A percentile compares a stretch with the other conserved stretches of the same genome.
Conservation (phyloP, 2,113 vertebrate genomes). For the Archilochus colubris region DNA sequence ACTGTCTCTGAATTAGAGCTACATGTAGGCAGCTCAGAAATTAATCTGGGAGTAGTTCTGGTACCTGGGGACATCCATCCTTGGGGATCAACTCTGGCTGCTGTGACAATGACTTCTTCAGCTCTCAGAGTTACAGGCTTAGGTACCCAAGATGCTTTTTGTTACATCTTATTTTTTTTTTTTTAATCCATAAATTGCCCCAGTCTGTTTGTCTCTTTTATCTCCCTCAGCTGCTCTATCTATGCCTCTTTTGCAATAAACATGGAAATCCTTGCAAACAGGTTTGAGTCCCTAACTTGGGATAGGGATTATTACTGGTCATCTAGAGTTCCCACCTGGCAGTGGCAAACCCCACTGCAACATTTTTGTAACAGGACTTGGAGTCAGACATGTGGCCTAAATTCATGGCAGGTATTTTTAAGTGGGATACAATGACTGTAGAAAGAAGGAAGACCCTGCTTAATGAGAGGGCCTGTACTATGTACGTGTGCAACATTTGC, state of each 20-base stretch:
- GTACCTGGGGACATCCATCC: neutral
- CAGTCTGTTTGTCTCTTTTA: neutral
- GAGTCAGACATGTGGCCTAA: neutral
- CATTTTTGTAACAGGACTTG: neutral
- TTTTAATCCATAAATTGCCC: neutral
- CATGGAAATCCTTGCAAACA: neutral
- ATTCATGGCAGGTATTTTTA: neutral
- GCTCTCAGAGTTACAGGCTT: neutral
- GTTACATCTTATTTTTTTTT: neutral
- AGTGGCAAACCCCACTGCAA: neutral
- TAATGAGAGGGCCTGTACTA: neutral
- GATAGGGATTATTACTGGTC: neutral
- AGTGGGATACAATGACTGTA: fast-evolving
- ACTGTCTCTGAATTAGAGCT: neutral
- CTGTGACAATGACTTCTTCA: neutral
- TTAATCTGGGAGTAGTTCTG: neutral
- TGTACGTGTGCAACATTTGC: neutral
- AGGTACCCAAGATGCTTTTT: neutral
- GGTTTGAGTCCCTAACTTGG: neutral
- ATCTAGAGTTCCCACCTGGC: neutral
- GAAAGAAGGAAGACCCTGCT: neutral
- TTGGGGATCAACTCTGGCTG: neutral
- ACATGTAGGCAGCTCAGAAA: neutral
- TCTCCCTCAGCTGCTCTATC: neutral
- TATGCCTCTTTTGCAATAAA: neutral